Conservation (phyloP, 2,113 vertebrate genomes). For the Larimichthys crocea region DNA sequence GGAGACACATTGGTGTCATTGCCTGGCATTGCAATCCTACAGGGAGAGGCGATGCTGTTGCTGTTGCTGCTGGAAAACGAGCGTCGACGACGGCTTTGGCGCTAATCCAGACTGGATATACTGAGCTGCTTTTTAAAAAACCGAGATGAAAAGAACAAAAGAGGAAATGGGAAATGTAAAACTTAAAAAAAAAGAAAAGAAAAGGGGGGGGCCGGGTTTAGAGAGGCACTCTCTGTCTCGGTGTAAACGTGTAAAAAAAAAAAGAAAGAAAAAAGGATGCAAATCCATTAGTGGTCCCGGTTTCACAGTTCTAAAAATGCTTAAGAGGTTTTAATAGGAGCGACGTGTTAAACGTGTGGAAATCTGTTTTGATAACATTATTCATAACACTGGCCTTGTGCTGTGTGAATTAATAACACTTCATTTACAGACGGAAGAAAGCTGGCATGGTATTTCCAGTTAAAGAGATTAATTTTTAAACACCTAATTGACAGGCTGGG, state of each 20-base stretch:
- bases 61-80: conserved; percentile 51
- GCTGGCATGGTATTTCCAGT: conserved; percentile 87
- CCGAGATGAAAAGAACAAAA: conserved; percentile 79
- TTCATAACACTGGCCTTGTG: conserved; percentile 86
- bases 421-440: conserved; percentile 87
- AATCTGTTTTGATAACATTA: conserved; percentile 91
- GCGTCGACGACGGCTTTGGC: conserved; percentile 62
- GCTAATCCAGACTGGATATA: conserved; percentile 82
- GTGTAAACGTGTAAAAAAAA: background rate
- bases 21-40: conserved; percentile 76
- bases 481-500: conserved; percentile 88
- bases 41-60: conserved; percentile 67
- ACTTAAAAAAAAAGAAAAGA: conserved; percentile 63
- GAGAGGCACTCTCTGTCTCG: conserved; percentile 56
- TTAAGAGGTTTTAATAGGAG: conserved; percentile 84
- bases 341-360: conserved; percentile 86
- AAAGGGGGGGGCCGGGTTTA: conserved; percentile 65
- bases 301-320: conserved; percentile 87
- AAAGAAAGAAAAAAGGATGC: conserved; percentile 76
- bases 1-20: conserved; percentile 77
- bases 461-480: conserved; percentile 92
- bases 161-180: conserved; percentile 81
- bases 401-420: conserved; percentile 88
- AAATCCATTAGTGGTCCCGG: conserved; percentile 84
- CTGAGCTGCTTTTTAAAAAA: conserved; percentile 78